Evolutionary conservation across 2,797 vertebrate species (phyloP).

Genomic region (Carduelis carduelis): DNA sequence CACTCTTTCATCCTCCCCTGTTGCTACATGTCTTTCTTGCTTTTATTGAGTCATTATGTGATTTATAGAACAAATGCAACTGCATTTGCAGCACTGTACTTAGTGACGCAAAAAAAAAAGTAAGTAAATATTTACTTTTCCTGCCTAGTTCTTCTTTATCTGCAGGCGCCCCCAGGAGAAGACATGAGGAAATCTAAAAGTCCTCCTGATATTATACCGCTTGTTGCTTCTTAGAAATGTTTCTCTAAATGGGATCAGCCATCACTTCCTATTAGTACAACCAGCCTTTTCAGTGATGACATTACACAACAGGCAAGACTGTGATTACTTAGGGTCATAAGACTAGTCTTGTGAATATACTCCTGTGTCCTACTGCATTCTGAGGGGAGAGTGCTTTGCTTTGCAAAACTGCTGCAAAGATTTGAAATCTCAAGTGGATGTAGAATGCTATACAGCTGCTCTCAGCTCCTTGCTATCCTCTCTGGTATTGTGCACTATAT

Average conservation of each 20-base stretch:
- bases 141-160: conserved; percentile 3
- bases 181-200: conserved; percentile 25
- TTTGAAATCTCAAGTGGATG: conserved; percentile 24
- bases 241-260: conserved; percentile 69
- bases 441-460: background rate
- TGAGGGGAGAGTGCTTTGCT: conserved; percentile 35
- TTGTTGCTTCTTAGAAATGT: conserved; percentile 45
- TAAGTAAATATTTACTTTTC: conserved; percentile 30
- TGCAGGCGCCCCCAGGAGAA: conserved; percentile 45
- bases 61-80: conserved; percentile 19
- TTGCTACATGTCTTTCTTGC: background rate
- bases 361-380: background rate
- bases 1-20: background rate
- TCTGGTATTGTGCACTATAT: background rate
- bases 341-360: conserved; percentile 58
- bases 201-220: conserved; percentile 37
- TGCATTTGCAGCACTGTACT: background rate
- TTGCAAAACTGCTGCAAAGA: conserved; percentile 24
- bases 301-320: conserved; percentile 33
- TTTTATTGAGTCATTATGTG: conserved; percentile 33
- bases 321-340: conserved; percentile 70
- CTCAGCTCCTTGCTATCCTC: background rate
- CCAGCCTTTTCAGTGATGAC: conserved; percentile 62
- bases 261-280: conserved; percentile 75
- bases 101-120: background rate